phyloP scores from a whole-genome alignment of 2,797 vertebrate genomes.

The Oceanodroma leucorhoa region DNA sequence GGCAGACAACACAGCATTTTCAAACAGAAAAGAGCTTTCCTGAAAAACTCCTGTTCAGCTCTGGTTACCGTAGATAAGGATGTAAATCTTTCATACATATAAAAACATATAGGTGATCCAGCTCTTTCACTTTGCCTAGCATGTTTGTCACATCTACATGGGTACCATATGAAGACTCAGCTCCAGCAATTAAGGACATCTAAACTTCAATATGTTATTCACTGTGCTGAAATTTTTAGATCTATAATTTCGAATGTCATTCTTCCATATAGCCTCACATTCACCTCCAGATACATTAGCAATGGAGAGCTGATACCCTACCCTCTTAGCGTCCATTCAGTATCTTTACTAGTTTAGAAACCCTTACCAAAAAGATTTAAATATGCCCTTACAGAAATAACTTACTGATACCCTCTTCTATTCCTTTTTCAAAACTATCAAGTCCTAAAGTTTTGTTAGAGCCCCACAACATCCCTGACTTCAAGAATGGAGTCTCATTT shows the following conservation, averaged over 20 bases:
- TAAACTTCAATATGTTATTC: not conserved
- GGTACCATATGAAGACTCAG: not conserved
- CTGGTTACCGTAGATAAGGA: slow-evolving; percentile 38
- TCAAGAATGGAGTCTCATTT: not conserved
- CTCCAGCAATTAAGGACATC: not conserved
- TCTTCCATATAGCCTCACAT: not conserved
- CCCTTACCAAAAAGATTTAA: not conserved
- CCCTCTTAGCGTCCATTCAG: not conserved
- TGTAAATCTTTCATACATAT: not conserved
- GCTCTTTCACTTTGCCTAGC: not conserved
- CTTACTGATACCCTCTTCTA: not conserved
- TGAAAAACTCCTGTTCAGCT: slow-evolving; percentile 3
- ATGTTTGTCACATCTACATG: not conserved
- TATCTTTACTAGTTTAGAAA: not conserved
- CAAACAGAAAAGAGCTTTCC: not conserved
- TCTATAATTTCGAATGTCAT: not conserved
- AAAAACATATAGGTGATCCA: not conserved
- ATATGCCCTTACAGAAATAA: not conserved
- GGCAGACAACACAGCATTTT: not conserved
- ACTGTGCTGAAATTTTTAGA: not conserved
- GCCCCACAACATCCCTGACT: not conserved
- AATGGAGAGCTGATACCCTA: not conserved
- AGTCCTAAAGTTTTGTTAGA: not conserved
- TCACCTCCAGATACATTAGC: not conserved
- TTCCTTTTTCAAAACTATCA: not conserved